These are phyloP conservation scores for Myzus persicae DNA, from an alignment of 1,140 invertebrate genomes.

Conservation along the genomic window DNA sequence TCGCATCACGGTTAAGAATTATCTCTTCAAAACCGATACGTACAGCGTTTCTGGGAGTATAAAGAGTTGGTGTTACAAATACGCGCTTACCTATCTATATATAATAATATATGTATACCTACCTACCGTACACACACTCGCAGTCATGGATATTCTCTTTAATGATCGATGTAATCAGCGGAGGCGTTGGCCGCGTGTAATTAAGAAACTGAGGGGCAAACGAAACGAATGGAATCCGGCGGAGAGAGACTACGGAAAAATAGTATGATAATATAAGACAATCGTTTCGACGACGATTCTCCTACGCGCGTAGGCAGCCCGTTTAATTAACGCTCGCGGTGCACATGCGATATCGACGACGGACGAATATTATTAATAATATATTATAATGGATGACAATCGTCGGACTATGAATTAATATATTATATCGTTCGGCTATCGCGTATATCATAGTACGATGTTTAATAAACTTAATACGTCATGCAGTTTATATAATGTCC, in stretches of 20 bases:
- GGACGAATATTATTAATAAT: slow-evolving; percentile 18
- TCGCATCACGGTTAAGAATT: neutral
- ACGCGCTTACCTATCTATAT: neutral
- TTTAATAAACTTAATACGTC: neutral
- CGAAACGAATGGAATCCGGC: neutral
- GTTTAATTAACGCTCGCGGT: slow-evolving; percentile 45
- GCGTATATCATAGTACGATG: neutral
- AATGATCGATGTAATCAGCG: slow-evolving; percentile 47
- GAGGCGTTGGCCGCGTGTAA: neutral
- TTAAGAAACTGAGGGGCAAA: neutral
- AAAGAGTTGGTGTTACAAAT: slow-evolving; percentile 42
- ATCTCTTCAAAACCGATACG: slow-evolving; percentile 35
- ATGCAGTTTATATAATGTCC: neutral
- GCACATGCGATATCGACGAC: slow-evolving; percentile 12
- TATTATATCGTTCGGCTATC: neutral
- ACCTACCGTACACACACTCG: neutral
- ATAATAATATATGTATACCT: neutral
- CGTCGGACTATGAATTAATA: neutral
- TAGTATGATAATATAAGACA: neutral
- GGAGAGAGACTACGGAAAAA: neutral
- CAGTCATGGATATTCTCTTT: neutral
- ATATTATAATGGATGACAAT: too few relatives aligned
- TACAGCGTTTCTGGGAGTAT: slow-evolving; percentile 32
- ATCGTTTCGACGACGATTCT: slow-evolving; percentile 35
- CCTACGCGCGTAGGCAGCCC: slow-evolving; percentile 42